Evolutionary conservation across 2,113 vertebrate species (phyloP).

Genomic region (Oncorhynchus kisutch): DNA sequence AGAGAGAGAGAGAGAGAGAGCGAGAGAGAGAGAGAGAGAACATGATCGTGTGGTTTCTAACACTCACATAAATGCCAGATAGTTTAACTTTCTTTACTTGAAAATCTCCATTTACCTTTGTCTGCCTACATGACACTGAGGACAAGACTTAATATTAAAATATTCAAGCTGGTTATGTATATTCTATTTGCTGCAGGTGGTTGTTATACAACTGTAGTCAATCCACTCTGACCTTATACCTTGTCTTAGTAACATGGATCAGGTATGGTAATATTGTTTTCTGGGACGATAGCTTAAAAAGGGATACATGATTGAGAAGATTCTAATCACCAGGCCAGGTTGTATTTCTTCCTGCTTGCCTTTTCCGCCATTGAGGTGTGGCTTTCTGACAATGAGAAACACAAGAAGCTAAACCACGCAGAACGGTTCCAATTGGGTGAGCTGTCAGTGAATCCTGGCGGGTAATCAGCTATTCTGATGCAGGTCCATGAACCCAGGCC

Average conservation of each 20-base stretch:
- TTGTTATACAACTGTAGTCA: too few relatives aligned
- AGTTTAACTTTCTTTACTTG: background rate
- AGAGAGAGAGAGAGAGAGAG: too few relatives aligned
- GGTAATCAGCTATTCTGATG: conserved; percentile 12
- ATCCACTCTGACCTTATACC: too few relatives aligned
- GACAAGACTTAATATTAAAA: background rate
- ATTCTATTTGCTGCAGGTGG: too few relatives aligned
- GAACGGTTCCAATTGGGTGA: too few relatives aligned
- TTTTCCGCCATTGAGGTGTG: background rate
- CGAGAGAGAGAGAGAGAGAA: too few relatives aligned
- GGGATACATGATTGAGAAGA: too few relatives aligned
- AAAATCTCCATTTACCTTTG: background rate
- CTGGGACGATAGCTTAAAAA: too few relatives aligned
- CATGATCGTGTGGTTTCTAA: too few relatives aligned
- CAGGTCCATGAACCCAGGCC: conserved; percentile 35
- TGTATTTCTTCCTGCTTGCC: background rate
- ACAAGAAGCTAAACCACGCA: background rate
- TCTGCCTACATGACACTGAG: background rate
- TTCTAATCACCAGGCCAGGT: too few relatives aligned
- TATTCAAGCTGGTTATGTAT: background rate
- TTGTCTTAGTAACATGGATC: too few relatives aligned
- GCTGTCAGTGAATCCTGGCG: background rate
- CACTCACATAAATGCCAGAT: background rate
- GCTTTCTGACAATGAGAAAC: background rate
- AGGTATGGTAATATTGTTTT: too few relatives aligned